phyloP scores from a whole-genome alignment of 2,888 invertebrate genomes.

The Caenorhabditis japonica region DNA sequence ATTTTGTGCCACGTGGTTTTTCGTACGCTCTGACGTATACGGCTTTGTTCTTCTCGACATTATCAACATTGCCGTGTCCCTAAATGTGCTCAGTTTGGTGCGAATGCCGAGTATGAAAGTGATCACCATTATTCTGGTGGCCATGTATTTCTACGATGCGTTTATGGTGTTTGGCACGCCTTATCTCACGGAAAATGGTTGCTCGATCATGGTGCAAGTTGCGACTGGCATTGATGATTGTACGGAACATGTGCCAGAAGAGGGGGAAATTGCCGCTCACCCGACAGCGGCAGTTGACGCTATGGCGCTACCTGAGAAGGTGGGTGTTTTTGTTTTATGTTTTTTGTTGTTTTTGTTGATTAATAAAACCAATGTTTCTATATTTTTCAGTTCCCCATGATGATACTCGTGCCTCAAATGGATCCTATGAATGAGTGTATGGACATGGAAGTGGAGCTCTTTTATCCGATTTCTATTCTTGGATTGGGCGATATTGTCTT shows the following conservation, averaged over 20 bases:
- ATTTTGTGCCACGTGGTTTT: constrained; percentile 64
- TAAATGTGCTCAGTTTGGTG: constrained; percentile 80
- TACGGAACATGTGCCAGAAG: no score
- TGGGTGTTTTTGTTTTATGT: no score
- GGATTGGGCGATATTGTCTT: constrained; percentile 81
- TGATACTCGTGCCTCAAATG: constrained; percentile 80
- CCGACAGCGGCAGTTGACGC: constrained; percentile 58
- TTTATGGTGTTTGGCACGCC: constrained; percentile 82
- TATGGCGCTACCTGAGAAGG: constrained; percentile 66
- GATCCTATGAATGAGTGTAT: constrained; percentile 75
- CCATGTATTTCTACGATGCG: constrained; percentile 81
- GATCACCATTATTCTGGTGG: constrained; percentile 79
- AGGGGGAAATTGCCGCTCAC: no score
- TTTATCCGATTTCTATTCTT: constrained; percentile 77
- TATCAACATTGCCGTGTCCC: constrained; percentile 78
- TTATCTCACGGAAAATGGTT: constrained; percentile 79
- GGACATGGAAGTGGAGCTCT: constrained; percentile 68
- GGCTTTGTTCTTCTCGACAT: constrained; percentile 79
- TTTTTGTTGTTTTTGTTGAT: not conserved
- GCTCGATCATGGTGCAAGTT: constrained; percentile 81
- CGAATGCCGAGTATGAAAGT: constrained; percentile 80
- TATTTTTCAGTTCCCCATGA: constrained; percentile 79
- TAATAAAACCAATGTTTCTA: no score
- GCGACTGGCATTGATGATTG: constrained; percentile 67
- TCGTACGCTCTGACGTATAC: constrained; percentile 64